Conservation (phyloP, 2,888 invertebrate genomes). For the Callyntrura sp. region DNA sequence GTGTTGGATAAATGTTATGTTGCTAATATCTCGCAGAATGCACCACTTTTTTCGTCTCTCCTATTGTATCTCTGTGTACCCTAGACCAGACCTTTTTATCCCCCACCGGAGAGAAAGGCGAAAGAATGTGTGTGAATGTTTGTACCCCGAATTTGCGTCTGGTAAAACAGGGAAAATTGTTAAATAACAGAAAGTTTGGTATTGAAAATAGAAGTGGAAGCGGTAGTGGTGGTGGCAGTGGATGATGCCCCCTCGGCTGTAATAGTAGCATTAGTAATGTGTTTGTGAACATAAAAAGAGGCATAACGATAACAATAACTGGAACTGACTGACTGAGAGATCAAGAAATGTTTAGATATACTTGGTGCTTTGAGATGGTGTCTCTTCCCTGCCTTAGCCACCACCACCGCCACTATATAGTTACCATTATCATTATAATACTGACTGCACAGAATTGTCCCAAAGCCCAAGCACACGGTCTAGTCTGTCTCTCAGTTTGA, state of each 20-base stretch:
- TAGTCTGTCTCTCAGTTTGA: not conserved
- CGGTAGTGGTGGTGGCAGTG: conserved; percentile 47
- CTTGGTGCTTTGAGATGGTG: conserved; percentile 18
- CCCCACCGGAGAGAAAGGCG: conserved; percentile 14
- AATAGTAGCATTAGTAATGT: conserved; percentile 75
- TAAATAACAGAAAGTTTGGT: conserved; percentile 27
- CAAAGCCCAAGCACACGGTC: not conserved
- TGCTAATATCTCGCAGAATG: conserved; percentile 66
- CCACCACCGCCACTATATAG: too few species aligned
- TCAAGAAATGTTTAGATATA: conserved; percentile 73
- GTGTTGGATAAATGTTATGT: conserved; percentile 51
- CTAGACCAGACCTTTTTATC: conserved; percentile 20
- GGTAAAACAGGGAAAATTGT: conserved; percentile 23
- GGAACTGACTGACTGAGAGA: conserved; percentile 77
- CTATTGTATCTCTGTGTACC: too few species aligned
- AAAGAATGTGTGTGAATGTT: not conserved
- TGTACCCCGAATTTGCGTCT: not conserved
- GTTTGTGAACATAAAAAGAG: conserved; percentile 76
- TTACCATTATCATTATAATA: conserved; percentile 43
- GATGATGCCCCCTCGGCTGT: conserved; percentile 60
- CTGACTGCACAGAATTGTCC: conserved; percentile 53
- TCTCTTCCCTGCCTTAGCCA: conserved; percentile 50
- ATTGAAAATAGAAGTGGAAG: conserved; percentile 56
- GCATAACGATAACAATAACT: conserved; percentile 78
- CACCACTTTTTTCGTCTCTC: conserved; percentile 42